phyloP scores from a whole-genome alignment of 2,888 invertebrate species.

The Phragmatobia fuliginosa region DNA sequence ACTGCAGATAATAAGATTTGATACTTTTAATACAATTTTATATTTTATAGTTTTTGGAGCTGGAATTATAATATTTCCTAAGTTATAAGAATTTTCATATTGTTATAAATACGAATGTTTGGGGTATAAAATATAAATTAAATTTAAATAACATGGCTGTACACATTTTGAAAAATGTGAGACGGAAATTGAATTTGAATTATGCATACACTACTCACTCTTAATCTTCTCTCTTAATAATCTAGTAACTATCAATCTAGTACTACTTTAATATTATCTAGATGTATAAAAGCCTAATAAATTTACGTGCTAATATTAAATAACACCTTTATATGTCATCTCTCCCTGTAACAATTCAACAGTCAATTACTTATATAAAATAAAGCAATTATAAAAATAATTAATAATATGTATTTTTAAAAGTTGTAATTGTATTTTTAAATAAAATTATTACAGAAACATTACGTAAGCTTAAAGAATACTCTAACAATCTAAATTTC shows the following conservation, averaged over 20 bases:
- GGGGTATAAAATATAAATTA: too few relatives aligned
- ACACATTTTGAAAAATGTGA: too few relatives aligned
- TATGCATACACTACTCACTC: too few relatives aligned
- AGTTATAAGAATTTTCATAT: too few relatives aligned
- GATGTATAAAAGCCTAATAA: background rate
- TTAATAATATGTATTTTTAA: background rate
- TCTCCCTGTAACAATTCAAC: background rate
- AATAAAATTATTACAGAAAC: background rate
- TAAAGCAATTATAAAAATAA: background rate
- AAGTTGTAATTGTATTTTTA: background rate
- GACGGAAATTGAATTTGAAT: too few relatives aligned
- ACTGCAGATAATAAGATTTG: conserved; percentile 59
- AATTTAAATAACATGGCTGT: too few relatives aligned
- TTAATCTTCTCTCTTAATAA: too few relatives aligned
- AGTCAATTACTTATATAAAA: background rate
- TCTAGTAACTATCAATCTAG: too few relatives aligned
- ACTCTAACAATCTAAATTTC: conserved; percentile 4
- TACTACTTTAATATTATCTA: background rate
- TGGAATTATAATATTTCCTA: too few relatives aligned
- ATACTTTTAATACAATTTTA: conserved; percentile 51
- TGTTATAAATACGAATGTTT: too few relatives aligned
- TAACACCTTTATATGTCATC: background rate
- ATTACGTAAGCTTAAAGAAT: background rate
- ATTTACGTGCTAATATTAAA: background rate
- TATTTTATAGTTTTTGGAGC: background rate